Conservation (phyloP, 2,888 invertebrate genomes). For the Meteorus cinctellus region DNA sequence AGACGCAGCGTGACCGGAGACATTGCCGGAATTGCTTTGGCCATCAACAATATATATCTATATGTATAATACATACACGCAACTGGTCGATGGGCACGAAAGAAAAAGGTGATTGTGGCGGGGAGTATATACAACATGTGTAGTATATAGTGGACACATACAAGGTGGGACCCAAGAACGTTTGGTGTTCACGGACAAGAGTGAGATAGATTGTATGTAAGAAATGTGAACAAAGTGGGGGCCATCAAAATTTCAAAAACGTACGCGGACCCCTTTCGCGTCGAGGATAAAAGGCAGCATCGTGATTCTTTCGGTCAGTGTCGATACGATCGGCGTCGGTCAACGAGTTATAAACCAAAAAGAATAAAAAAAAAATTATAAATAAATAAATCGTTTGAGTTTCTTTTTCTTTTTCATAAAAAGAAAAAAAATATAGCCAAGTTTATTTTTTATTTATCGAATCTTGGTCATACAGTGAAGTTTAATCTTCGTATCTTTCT, state of each 20-base stretch:
- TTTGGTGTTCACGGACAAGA: conserved; percentile 40
- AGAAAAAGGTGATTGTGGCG: conserved; percentile 44
- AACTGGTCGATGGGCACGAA: conserved; percentile 12
- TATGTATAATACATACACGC: conserved; percentile 9
- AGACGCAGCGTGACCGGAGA: conserved; percentile 8
- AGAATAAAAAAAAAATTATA: conserved; percentile 24
- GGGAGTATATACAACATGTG: conserved; percentile 43
- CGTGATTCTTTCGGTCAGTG: conserved; percentile 73
- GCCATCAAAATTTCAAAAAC: conserved; percentile 74
- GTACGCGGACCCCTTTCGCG: conserved; percentile 74
- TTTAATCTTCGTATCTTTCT: conserved; percentile 11
- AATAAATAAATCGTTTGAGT: not conserved
- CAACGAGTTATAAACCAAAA: conserved; percentile 57
- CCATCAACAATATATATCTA: not conserved
- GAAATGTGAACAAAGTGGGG: conserved; percentile 62
- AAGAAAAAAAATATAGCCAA: conserved; percentile 17
- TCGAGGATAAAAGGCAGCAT: conserved; percentile 73
- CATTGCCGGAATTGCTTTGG: conserved; percentile 2
- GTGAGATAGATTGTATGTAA: conserved; percentile 40
- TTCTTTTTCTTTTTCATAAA: conserved; percentile 2
- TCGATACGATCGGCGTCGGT: conserved; percentile 72
- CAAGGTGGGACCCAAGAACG: conserved; percentile 31
- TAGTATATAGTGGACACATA: conserved; percentile 36
- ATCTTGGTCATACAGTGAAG: conserved; percentile 16
- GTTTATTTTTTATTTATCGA: not conserved